Conservation (phyloP, 1,140 invertebrate species). For the Drosophila truncata region DNA sequence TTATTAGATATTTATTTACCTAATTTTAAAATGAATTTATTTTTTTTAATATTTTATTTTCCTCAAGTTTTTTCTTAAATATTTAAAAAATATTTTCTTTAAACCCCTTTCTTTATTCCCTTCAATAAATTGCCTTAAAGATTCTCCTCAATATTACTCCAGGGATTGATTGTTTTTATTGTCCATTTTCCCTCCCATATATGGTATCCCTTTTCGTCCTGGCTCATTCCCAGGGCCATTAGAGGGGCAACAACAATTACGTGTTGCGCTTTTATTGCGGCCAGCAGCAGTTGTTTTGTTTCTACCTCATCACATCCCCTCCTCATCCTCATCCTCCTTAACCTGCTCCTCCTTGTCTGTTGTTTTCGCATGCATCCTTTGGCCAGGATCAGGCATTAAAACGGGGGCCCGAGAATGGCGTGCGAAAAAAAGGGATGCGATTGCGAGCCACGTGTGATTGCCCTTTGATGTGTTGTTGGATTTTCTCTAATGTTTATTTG, state of each 20-base stretch:
- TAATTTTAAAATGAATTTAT: no score
- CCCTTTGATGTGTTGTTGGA: constrained; percentile 64
- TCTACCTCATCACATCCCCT: background rate
- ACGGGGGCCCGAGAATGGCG: constrained; percentile 6
- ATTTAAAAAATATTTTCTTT: background rate
- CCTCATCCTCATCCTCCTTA: background rate
- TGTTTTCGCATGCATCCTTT: constrained; percentile 35
- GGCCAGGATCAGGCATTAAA: constrained; percentile 17
- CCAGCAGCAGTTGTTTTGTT: constrained; percentile 12
- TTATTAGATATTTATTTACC: no score
- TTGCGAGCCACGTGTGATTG: constrained; percentile 50
- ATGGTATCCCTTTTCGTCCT: constrained; percentile 10
- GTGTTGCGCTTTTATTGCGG: constrained; percentile 77
- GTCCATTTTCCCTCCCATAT: constrained; percentile 6
- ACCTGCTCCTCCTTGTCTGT: background rate
- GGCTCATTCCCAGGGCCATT: constrained; percentile 13
- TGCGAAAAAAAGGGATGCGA: constrained; percentile 35
- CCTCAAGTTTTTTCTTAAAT: no score
- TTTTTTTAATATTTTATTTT: no score
- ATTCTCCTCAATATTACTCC: background rate
- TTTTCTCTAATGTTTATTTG: constrained; percentile 77
- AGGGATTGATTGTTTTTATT: constrained; percentile 28
- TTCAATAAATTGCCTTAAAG: background rate
- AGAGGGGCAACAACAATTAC: constrained; percentile 63
- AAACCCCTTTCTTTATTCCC: background rate